These are phyloP conservation scores for Ryuthela nishihirai DNA, from an alignment of 2,888 invertebrate genomes.

Conservation along the genomic window DNA sequence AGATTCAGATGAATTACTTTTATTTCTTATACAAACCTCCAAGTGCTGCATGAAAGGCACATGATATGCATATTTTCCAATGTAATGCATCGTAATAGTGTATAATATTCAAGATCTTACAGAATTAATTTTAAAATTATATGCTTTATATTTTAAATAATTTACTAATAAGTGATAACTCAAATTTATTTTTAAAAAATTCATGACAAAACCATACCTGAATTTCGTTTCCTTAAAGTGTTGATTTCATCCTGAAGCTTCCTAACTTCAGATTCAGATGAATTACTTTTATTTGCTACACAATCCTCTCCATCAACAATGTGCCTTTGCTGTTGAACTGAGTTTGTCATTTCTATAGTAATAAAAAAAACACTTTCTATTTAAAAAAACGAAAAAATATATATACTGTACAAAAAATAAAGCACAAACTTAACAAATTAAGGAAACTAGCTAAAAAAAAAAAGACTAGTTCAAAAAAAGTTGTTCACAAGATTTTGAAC, in stretches of 20 bases:
- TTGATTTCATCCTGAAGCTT: slow-evolving; percentile 80
- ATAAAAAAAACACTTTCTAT: background rate
- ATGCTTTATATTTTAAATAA: background rate
- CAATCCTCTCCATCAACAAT: slow-evolving; percentile 24
- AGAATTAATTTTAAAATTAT: background rate
- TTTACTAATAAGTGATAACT: slow-evolving; percentile 6
- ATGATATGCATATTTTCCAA: too few relatives aligned
- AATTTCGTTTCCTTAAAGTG: slow-evolving; percentile 72
- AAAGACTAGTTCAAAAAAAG: too few relatives aligned
- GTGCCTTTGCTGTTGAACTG: slow-evolving; percentile 23
- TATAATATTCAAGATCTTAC: too few relatives aligned
- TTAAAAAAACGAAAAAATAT: too few relatives aligned
- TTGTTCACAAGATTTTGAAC: too few relatives aligned
- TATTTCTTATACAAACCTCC: slow-evolving; percentile 31
- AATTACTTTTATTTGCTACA: slow-evolving; percentile 15
- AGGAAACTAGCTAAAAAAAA: background rate
- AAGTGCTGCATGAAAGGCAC: too few relatives aligned
- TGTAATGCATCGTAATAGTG: too few relatives aligned
- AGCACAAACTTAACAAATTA: too few relatives aligned
- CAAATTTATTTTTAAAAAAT: slow-evolving; percentile 7
- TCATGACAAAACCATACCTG: slow-evolving; percentile 55
- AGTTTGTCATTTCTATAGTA: slow-evolving; percentile 39
- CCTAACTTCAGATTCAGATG: slow-evolving; percentile 52
- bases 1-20: slow-evolving; percentile 31
- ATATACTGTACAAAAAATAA: too few relatives aligned